A percentile compares a stretch with the other conserved stretches of the same genome.
Evolutionary conservation across 37 sponge, comb jelly and placozoan species (phyloP).

Genomic region (Diacarnus erythraeanus): DNA sequence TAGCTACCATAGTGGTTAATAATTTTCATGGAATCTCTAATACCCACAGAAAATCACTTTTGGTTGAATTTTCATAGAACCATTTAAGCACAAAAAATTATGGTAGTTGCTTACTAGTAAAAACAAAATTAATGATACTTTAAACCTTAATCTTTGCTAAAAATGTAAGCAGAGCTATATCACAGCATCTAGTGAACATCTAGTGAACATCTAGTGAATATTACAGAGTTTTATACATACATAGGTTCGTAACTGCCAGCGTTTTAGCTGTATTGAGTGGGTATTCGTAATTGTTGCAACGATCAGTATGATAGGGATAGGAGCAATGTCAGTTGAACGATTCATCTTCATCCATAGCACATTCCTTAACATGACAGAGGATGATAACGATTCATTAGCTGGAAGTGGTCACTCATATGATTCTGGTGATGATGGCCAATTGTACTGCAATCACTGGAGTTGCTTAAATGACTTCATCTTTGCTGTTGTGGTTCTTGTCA

Average conservation of each 20-base stretch:
- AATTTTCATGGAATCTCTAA: too few species aligned
- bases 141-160: too few species aligned
- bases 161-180: too few species aligned
- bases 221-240: not conserved
- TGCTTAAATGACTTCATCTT: slow-evolving; percentile 55
- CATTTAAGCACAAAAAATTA: too few species aligned
- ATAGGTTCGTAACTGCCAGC: slow-evolving; percentile 35
- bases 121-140: too few species aligned
- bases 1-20: too few species aligned
- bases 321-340: slow-evolving; percentile 29
- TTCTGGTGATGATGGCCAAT: not conserved
- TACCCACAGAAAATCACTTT: too few species aligned
- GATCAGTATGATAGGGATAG: slow-evolving; percentile 19
- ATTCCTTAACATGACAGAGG: not conserved
- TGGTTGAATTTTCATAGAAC: too few species aligned
- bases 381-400: not conserved
- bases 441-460: slow-evolving; percentile 39
- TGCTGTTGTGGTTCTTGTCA: slow-evolving; percentile 29
- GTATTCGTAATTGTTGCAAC: slow-evolving; percentile 17
- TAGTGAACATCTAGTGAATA: too few species aligned
- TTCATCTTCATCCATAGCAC: not conserved
- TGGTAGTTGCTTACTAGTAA: too few species aligned
- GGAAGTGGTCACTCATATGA: not conserved
- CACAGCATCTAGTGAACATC: too few species aligned
- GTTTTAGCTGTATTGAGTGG: slow-evolving; percentile 42